Base-by-base conservation (phyloP, 1,140 invertebrate genomes). In the Atta cephalotes region DNA sequence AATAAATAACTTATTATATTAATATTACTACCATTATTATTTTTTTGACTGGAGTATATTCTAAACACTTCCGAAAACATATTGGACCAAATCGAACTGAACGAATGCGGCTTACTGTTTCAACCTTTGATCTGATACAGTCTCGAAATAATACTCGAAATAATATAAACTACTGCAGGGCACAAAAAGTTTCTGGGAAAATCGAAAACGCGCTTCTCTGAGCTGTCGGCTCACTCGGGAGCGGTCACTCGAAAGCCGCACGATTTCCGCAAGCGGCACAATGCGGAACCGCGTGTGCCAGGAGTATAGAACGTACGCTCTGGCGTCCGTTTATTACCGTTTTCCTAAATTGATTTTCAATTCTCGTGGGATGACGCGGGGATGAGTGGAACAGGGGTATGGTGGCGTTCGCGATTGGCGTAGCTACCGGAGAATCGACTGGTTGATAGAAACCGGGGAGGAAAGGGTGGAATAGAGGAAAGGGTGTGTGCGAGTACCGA, bases 291-390 rank as follows among this genome's bases (percentile, higher is more conserved):
- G 80, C 68, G 68, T 21, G 28, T 68, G 35, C 53, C 79, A 21
- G 35, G 45, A 65, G 63, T 25, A 18, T 16, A 45, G 72, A 77
- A 39, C 72, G 70, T 85, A 87, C 81, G 76, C 58, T 70, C 21
- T 88, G 82, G 84, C 81, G 79, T 86, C 58, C 89, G 91, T 91
- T 92, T 92, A 92, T 92, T 92, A 92, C 91, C 91, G 89, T 88
- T 92, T 91, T 78, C 77, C 86, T 90, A 92, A 89, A 92, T 92
- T 92, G 91, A 91, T 92, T 92, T 91, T 85, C 89, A 85, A 90
- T 90, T 87, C 87, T 74, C 89, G 39, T 74, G 77, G 88, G 70
- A 56, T 31, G 74, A 70, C 65, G 45, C 14, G 58, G 28, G 77
- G 31, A 53, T 25, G 77, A 76, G 56, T 62, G 51, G 65, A 71